These are phyloP conservation scores for Acleris sparsana DNA, from an alignment of 2,888 invertebrate genomes.

Conservation along the genomic window DNA sequence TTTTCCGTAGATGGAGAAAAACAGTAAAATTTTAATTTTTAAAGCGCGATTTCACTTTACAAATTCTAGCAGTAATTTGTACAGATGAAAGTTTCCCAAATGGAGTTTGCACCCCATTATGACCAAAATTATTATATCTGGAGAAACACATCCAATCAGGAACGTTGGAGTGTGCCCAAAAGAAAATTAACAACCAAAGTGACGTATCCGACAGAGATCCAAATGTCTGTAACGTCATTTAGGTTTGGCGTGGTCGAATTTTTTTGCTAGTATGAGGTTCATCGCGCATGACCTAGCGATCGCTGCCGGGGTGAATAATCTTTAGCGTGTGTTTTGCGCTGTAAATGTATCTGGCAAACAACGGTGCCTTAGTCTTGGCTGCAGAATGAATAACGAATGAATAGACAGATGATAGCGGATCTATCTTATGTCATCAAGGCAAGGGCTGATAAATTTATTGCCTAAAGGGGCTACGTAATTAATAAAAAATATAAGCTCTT, in stretches of 20 bases:
- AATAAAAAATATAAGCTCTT: too few relatives aligned
- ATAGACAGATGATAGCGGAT: neutral
- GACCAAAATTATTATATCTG: constrained; percentile 20
- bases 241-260: neutral
- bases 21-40: neutral
- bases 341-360: constrained; percentile 26
- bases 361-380: constrained; percentile 17
- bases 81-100: constrained; percentile 12
- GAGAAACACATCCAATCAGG: constrained; percentile 22
- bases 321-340: constrained; percentile 46
- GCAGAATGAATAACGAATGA: constrained; percentile 5
- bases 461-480: too few relatives aligned
- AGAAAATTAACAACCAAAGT: neutral
- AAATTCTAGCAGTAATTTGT: constrained; percentile 8
- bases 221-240: neutral
- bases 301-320: constrained; percentile 60
- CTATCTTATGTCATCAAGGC: neutral
- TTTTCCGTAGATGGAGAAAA: too few relatives aligned
- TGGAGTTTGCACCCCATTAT: constrained; percentile 20
- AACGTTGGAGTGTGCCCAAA: constrained; percentile 28
- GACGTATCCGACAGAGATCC: neutral
- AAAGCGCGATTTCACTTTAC: constrained; percentile 2
- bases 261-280: constrained; percentile 45
- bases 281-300: constrained; percentile 61
- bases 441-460: too few relatives aligned